Conservation (phyloP, 2,888 invertebrate species). For the Dastarcus helophoroides region DNA sequence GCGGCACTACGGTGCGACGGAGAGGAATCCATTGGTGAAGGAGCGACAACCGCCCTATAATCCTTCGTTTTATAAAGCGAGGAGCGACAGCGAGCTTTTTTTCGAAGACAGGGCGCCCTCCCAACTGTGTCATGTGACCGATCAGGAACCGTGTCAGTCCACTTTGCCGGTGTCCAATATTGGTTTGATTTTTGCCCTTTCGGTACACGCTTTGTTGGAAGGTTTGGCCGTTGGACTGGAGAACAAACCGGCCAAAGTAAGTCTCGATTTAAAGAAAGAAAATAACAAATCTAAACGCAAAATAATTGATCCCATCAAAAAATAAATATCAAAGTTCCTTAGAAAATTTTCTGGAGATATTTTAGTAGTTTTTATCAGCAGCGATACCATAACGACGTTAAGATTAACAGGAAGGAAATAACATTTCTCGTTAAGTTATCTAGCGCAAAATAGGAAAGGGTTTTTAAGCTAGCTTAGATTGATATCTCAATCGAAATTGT, state of each 20-base stretch:
- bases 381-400: too few relatives aligned
- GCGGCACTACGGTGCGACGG: conserved; percentile 8
- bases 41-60: conserved; percentile 19
- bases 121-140: conserved; percentile 53
- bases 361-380: too few relatives aligned
- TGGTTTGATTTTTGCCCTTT: conserved; percentile 60
- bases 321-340: too few relatives aligned
- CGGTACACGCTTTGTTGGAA: conserved; percentile 67
- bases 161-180: conserved; percentile 47
- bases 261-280: too few relatives aligned
- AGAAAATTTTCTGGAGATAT: too few relatives aligned
- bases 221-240: conserved; percentile 75
- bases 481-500: too few relatives aligned
- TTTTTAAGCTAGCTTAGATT: too few relatives aligned
- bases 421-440: too few relatives aligned
- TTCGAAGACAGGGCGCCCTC: conserved; percentile 22
- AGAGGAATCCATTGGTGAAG: conserved; percentile 4
- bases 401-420: too few relatives aligned
- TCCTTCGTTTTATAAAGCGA: conserved; percentile 20
- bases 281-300: too few relatives aligned
- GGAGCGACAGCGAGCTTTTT: conserved; percentile 20
- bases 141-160: conserved; percentile 52
- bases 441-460: too few relatives aligned
- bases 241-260: conserved; percentile 48
- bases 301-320: too few relatives aligned